Base-by-base conservation (phyloP, 1,140 invertebrate genomes). In the Campoletis sonorensis region DNA sequence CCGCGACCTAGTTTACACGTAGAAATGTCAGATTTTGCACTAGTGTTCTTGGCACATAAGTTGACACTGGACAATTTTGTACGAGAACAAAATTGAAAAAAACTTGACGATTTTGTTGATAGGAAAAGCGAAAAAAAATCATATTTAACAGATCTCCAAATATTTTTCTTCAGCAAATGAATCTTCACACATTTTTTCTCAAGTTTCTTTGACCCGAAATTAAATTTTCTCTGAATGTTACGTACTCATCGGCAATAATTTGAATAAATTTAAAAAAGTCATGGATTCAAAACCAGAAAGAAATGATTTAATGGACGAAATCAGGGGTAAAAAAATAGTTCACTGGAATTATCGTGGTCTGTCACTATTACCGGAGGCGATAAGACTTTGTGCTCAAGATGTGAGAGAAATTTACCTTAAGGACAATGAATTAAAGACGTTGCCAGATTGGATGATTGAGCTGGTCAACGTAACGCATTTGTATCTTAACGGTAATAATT, bases 331-430 rank as follows among this genome's bases (percentile, higher is more conserved):
- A 82, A 37, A 75, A 27, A 87, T 91, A 81, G 79, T 91, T 13
- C 90, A 91, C 26, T 91, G 90, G 89, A 91, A 90, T 81, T 91
- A 86, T 79, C 85, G 89, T 21, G 85, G 82, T 27, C 81, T 90
- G 1, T 71, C 27, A 8, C 82, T 89, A 79, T 79, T 91, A 49
- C 90, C 89, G 37, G 84, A 87, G 45, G 85, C 78, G 0, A 75
- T 91, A 68, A 85, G 86, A 82, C 64, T 73, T 21, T 82, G 84
- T 26, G 88, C 86, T 0, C 64, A 27, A n/a, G 82, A 90, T 8
- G 75, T 91, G 15, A 77, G 87, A 45, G 89, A 90, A 73, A 88
- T 91, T 73, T 91, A 91, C 82, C 82, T 91, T 5, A 91, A 91
- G 51, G 88, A 88, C 80, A 91, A 91, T 83, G 75, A 88, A 61